Percentiles rank a stretch among this genome's conserved stretches.
Conservation (phyloP, 2,113 vertebrate genomes). For the Meles meles region DNA sequence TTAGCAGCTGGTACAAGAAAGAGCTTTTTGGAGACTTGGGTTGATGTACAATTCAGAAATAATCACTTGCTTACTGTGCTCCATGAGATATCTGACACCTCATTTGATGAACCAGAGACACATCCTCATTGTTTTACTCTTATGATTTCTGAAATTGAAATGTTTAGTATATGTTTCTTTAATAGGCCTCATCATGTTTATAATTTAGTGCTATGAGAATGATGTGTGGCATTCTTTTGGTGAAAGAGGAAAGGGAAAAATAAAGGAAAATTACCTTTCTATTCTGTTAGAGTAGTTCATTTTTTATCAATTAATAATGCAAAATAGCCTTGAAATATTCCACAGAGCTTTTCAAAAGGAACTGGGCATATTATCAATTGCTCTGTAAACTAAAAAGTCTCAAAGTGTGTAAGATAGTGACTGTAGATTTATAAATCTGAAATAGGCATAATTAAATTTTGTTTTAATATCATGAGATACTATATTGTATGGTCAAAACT, state of each 20-base stretch:
- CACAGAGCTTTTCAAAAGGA: conserved; percentile 63
- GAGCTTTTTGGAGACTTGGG: conserved; percentile 48
- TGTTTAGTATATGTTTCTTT: conserved; percentile 49
- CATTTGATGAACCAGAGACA: conserved; percentile 44
- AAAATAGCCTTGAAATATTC: conserved; percentile 67
- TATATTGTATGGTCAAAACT: conserved; percentile 45
- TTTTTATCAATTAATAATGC: conserved; percentile 68
- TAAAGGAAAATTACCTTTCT: conserved; percentile 26
- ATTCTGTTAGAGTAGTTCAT: conserved; percentile 64
- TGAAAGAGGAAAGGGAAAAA: background rate
- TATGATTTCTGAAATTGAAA: conserved; percentile 55
- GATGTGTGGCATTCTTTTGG: background rate
- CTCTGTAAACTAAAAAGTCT: conserved; percentile 53
- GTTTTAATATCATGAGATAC: conserved; percentile 47
- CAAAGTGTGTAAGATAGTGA: conserved; percentile 63
- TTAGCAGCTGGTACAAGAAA: conserved; percentile 66
- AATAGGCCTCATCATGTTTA: conserved; percentile 16
- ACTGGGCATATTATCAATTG: conserved; percentile 52
- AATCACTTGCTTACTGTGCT: conserved; percentile 52
- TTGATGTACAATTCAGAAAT: conserved; percentile 49
- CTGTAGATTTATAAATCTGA: conserved; percentile 58
- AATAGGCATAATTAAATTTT: conserved; percentile 58
- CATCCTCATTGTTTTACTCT: conserved; percentile 45
- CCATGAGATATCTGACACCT: conserved; percentile 9
- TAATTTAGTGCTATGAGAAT: conserved; percentile 8